phyloP scores from a whole-genome alignment of 2,797 vertebrate species.

The Enoplosus armatus region DNA sequence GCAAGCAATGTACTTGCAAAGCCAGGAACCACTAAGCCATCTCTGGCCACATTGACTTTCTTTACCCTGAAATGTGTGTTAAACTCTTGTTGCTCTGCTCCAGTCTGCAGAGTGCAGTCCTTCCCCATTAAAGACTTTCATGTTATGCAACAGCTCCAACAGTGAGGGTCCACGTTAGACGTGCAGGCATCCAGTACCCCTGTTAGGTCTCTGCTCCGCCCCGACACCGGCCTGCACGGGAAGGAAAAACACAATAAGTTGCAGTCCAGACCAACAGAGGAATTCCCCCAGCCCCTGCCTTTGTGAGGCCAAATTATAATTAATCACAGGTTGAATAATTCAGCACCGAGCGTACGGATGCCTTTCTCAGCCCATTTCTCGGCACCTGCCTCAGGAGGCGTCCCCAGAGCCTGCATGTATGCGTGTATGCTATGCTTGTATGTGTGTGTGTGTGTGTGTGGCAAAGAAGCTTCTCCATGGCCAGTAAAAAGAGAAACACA shows the following conservation, averaged over 20 bases:
- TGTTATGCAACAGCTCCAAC: constrained; percentile 62
- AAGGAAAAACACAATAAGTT: constrained; percentile 76
- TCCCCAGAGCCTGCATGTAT: constrained; percentile 52
- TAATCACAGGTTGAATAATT: constrained; percentile 81
- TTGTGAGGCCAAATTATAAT: constrained; percentile 79
- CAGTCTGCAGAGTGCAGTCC: constrained; percentile 38
- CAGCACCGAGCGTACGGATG: constrained; percentile 59
- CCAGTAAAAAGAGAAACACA: constrained; percentile 60
- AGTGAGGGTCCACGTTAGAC: constrained; percentile 47
- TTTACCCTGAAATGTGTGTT: constrained; percentile 50
- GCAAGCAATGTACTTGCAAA: constrained; percentile 12
- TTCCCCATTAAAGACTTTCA: constrained; percentile 32
- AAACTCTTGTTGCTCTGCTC: constrained; percentile 23
- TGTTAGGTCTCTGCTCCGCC: constrained; percentile 51
- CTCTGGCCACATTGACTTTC: constrained; percentile 23
- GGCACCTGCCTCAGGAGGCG: constrained; percentile 67
- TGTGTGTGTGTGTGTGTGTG: constrained; percentile 45
- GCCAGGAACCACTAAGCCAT: constrained; percentile 34
- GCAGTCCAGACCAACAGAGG: constrained; percentile 69
- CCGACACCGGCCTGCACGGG: constrained; percentile 56
- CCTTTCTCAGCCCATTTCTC: constrained; percentile 67
- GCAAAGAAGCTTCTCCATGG: constrained; percentile 33
- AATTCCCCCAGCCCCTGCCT: constrained; percentile 77
- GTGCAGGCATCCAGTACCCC: constrained; percentile 57
- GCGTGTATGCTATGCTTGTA: constrained; percentile 36